Percentiles rank a stretch among this genome's conserved stretches.
These are phyloP conservation scores for Pristionchus exspectatus DNA, from an alignment of 2,888 invertebrate species.

Conservation along the genomic window DNA sequence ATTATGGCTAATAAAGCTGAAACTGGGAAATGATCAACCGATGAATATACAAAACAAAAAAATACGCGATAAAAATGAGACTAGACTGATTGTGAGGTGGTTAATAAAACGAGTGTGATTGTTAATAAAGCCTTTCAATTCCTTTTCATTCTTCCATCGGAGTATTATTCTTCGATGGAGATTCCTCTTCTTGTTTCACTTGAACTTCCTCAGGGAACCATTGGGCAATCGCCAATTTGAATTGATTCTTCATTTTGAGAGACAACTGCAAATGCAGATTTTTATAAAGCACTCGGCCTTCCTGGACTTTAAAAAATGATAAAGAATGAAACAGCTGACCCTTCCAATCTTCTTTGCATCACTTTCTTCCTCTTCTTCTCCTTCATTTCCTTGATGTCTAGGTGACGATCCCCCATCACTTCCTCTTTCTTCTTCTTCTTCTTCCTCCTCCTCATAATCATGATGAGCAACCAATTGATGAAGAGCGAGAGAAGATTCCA, in stretches of 20 bases:
- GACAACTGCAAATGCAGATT: not conserved
- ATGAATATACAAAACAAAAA: not conserved
- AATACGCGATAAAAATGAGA: not conserved
- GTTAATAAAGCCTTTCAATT: not conserved
- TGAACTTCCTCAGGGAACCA: not conserved
- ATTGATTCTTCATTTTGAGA: not conserved
- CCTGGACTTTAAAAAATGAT: not conserved
- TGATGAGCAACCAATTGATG: not conserved
- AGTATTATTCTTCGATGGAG: not conserved
- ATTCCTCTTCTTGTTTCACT: not conserved
- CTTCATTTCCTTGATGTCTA: not conserved
- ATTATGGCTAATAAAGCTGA: not conserved
- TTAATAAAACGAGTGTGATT: not conserved
- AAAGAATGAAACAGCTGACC: not conserved
- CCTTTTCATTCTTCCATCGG: not conserved
- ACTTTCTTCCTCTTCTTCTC: not conserved
- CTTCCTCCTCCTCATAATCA: conserved; percentile 44
- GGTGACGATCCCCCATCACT: not conserved
- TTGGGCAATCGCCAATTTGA: not conserved
- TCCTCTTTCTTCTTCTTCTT: conserved; percentile 13
- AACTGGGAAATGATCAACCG: not conserved
- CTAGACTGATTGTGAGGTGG: not conserved
- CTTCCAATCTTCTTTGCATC: not conserved
- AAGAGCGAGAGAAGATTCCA: not conserved
- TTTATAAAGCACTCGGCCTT: not conserved